These are phyloP conservation scores for Eugnorisma glareosa DNA, from an alignment of 2,888 invertebrate genomes.

Conservation along the genomic window DNA sequence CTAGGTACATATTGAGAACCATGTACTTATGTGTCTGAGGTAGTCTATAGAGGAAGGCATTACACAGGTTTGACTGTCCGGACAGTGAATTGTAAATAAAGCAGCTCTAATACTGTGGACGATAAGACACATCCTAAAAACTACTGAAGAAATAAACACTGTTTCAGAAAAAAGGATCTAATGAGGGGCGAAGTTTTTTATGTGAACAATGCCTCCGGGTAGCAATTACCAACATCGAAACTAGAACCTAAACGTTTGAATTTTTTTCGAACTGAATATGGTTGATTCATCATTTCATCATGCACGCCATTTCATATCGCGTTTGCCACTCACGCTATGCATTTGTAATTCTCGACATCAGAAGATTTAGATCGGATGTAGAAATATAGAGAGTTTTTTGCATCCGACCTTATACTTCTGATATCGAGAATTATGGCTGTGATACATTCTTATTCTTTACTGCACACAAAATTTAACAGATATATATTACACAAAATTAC, in stretches of 20 bases:
- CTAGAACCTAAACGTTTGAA: not conserved
- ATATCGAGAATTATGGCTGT: not conserved
- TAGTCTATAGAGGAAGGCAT: not conserved
- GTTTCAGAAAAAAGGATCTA: slow-evolving; percentile 5
- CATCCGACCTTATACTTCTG: not conserved
- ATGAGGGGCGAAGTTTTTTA: slow-evolving; percentile 6
- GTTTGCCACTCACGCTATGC: not conserved
- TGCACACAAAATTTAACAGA: too few species aligned
- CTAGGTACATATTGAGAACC: not conserved
- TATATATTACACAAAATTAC: too few species aligned
- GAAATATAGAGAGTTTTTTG: not conserved
- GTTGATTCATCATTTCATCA: too few species aligned
- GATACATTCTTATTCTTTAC: too few species aligned
- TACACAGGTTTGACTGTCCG: not conserved
- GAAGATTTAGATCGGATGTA: not conserved
- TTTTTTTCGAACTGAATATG: not conserved
- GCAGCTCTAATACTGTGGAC: not conserved
- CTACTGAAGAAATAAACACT: not conserved
- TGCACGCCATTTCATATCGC: not conserved
- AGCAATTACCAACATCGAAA: not conserved
- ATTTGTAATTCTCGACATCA: not conserved
- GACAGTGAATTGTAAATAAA: not conserved
- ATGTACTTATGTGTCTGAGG: not conserved
- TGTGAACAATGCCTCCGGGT: not conserved
- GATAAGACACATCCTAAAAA: not conserved